Evolutionary conservation across 53 echinoderm and acorn worm genomes (phyloP).

Genomic region (Crossaster papposus): DNA sequence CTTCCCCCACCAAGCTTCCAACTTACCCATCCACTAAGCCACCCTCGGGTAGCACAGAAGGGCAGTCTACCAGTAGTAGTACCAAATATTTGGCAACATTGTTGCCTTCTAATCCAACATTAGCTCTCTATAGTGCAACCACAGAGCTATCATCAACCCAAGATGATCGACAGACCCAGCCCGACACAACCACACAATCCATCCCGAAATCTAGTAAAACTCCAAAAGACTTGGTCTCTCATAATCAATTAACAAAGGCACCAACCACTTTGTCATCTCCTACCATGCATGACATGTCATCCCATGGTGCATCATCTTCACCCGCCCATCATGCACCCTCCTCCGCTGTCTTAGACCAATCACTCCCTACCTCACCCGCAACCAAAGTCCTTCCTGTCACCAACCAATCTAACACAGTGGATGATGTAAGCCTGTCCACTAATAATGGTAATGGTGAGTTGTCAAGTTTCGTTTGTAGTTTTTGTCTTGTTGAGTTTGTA

Average conservation of each 20-base stretch:
- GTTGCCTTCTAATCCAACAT: not conserved
- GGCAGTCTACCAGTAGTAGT: not conserved
- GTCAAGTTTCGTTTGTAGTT: not conserved
- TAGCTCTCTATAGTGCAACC: not conserved
- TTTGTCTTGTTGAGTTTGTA: not conserved
- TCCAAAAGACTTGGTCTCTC: not conserved
- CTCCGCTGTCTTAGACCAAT: not conserved
- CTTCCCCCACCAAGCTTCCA: not conserved
- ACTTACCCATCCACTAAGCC: not conserved
- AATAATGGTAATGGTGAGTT: conserved; percentile 18
- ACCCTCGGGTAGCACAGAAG: not conserved
- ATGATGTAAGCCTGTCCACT: conserved; percentile 13
- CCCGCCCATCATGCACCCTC: not conserved
- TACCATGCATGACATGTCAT: conserved; percentile 6
- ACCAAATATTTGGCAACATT: not conserved
- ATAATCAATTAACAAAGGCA: not conserved
- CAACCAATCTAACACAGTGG: conserved; percentile 1
- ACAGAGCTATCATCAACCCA: not conserved
- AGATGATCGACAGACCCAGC: not conserved
- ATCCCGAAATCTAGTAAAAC: not conserved
- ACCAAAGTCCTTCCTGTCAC: not conserved
- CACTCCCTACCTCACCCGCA: not conserved
- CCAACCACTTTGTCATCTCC: not conserved
- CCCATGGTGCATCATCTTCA: not conserved
- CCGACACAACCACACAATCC: not conserved